Base-by-base conservation (phyloP, 2,888 invertebrate species). In the Conistra vaccinii region DNA sequence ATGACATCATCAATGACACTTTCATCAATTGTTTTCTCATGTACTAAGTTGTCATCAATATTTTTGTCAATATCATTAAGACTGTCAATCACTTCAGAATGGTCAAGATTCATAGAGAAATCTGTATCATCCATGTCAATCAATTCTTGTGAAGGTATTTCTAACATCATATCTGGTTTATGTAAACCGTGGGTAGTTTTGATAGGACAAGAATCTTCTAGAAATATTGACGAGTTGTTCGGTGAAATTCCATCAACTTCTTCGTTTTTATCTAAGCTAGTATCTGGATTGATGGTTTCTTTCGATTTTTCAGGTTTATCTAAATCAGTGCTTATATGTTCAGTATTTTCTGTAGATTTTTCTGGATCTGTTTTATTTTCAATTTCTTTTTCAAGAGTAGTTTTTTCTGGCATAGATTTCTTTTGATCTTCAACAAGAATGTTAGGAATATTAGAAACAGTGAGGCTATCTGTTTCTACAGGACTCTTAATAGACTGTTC, bases 81-180 rank as follows among this genome's bases (percentile, higher is more conserved):
- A 48, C 68, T 69, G 35, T 81, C 74, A 60, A 65, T 39, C 29
- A 12, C 14, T 12, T 83, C 83, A 57, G 88, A 69, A 57, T 80
- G 85, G 23, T 86, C 82, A 39, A 81, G 17, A 55, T 81, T 83
- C 55, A 80, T 58, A 45, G 80, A 88, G 32, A 74, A 85, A 75
- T 89, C 90, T 66, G 85, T 87, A 80, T 92, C 88, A 83, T 90
- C 90, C 48, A 90, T 85, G 73, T 93, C 92, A 84, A 93, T 92
- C 0, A 94, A 62, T 32, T 94, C 93, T 83, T 95, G 94, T 1
- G 91, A 91, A 9, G 95, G 95, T 86, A 96, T 95, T 83, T 95
- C 94, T 57, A 95, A 78, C 95, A 96, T 96, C 17, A 91, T 88
- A 85, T 96, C 93, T 3, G 95, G 95, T 86, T 91, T 91, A n/a